phyloP scores from a whole-genome alignment of 1,140 invertebrate species.

The Muscidifurax raptorellus region DNA sequence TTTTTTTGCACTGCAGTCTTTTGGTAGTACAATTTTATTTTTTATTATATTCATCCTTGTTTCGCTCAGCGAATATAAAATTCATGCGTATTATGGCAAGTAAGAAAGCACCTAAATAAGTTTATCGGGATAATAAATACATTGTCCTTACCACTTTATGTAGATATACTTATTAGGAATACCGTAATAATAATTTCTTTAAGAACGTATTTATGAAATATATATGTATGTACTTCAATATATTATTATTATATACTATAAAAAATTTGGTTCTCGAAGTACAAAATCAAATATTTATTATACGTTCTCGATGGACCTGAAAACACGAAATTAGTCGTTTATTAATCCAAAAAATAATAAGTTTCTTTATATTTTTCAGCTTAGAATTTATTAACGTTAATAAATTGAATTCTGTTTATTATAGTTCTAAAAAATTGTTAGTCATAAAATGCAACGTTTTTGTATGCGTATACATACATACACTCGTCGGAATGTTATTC shows the following conservation, averaged over 20 bases:
- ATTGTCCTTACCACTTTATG: neutral
- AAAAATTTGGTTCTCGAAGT: neutral
- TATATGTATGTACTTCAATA: neutral
- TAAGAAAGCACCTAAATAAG: neutral
- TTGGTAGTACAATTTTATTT: neutral
- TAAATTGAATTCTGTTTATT: too few species aligned
- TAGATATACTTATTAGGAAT: neutral
- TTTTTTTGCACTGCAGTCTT: slow-evolving; percentile 1
- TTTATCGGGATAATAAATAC: neutral
- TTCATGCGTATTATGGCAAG: neutral
- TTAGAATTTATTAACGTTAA: neutral
- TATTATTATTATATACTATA: neutral
- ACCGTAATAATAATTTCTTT: neutral
- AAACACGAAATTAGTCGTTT: neutral
- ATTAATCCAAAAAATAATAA: neutral
- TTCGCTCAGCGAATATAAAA: neutral
- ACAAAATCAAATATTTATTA: neutral
- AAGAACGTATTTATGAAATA: neutral
- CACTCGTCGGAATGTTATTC: too few species aligned
- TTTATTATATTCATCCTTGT: neutral
- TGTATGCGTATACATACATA: too few species aligned
- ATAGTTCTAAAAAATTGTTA: neutral
- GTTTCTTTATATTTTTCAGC: neutral
- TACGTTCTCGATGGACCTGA: neutral
- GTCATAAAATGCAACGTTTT: neutral